phyloP scores from a whole-genome alignment of 2,113 vertebrate species.

The Brevimyrus niger region DNA sequence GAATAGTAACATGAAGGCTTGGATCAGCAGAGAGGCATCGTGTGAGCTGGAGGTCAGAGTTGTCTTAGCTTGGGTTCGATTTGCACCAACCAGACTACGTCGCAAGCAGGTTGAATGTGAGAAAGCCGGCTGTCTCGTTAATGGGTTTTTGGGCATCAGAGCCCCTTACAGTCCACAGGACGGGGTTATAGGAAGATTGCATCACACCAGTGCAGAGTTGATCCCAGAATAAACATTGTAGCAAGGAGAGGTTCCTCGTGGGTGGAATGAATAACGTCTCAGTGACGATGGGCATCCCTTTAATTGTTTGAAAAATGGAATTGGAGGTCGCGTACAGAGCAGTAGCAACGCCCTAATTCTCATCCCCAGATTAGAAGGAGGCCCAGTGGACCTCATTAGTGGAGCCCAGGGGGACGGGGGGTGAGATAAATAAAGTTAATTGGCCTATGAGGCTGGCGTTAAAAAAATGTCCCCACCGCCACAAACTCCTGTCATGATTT shows the following conservation, averaged over 20 bases:
- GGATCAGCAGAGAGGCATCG: not conserved
- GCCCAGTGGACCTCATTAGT: not conserved
- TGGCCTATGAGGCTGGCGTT: not conserved
- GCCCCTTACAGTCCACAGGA: not conserved
- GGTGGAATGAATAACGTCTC: not conserved
- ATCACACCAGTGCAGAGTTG: not conserved
- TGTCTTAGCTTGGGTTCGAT: not conserved
- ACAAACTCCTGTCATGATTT: not conserved
- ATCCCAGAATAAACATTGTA: not conserved
- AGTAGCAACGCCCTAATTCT: not conserved
- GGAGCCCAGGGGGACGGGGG: not conserved
- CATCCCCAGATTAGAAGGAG: not conserved
- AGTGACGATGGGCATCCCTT: not conserved
- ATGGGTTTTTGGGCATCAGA: not conserved
- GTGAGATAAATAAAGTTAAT: slow-evolving; percentile 3
- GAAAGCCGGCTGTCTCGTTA: not conserved
- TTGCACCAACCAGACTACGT: not conserved
- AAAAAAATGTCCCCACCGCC: not conserved
- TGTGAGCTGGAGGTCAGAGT: not conserved
- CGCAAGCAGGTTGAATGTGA: not conserved
- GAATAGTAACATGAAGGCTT: not conserved
- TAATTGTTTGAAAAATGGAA: slow-evolving; percentile 7
- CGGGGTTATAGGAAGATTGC: not conserved
- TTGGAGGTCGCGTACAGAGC: not conserved
- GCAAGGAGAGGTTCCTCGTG: not conserved